A percentile compares a stretch with the other conserved stretches of the same genome.
Evolutionary conservation across 2,113 vertebrate species (phyloP).

Genomic region (Cyprichromis sp.): DNA sequence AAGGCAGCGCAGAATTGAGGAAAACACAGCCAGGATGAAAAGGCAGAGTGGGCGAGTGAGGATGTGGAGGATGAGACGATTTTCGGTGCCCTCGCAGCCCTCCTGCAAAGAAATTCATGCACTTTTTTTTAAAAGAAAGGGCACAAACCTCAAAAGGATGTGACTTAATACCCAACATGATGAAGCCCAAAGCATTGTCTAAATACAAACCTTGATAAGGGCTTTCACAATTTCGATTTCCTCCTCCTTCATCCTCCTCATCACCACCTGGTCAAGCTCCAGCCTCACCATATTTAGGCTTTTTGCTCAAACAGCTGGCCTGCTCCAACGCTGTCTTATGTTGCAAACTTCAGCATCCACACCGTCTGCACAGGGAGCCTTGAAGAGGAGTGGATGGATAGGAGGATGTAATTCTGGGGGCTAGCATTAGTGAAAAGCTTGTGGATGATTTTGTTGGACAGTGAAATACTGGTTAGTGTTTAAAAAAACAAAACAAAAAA

Average conservation of each 20-base stretch:
- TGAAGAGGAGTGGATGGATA: neutral
- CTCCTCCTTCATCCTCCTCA: slow-evolving; percentile 73
- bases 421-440: neutral
- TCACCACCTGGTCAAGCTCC: slow-evolving; percentile 68
- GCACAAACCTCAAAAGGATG: neutral
- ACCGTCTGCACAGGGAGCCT: neutral
- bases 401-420: neutral
- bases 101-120: slow-evolving; percentile 58
- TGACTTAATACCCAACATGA: neutral
- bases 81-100: slow-evolving; percentile 79
- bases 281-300: slow-evolving; percentile 64
- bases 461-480: neutral
- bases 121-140: neutral
- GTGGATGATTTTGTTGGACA: neutral
- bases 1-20: slow-evolving; percentile 78
- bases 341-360: neutral
- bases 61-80: slow-evolving; percentile 80
- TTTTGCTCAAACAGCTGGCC: neutral
- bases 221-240: slow-evolving; percentile 72
- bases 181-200: neutral
- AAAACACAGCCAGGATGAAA: slow-evolving; percentile 72
- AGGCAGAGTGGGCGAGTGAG: slow-evolving; percentile 79
- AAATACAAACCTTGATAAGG: slow-evolving; percentile 68
- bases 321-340: neutral
- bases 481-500: too few species aligned